Evolutionary conservation across 2,797 vertebrate species (phyloP).

Genomic region (Notamacropus eugenii): DNA sequence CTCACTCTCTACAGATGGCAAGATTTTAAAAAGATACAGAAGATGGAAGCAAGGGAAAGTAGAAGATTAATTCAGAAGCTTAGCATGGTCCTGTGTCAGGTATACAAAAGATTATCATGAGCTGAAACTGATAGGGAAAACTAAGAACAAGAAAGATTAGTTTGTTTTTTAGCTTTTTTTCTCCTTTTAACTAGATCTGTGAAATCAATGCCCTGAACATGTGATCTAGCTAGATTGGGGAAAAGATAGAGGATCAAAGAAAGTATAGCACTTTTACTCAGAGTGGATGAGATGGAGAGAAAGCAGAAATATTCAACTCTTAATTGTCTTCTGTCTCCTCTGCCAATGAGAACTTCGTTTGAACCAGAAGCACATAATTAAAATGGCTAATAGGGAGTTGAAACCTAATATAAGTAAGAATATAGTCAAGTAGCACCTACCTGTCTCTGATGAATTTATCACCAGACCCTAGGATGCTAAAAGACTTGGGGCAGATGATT

Average conservation of each 20-base stretch:
- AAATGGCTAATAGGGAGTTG: background rate
- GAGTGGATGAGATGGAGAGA: background rate
- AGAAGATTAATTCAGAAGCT: background rate
- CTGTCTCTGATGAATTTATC: background rate
- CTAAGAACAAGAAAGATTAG: too few relatives aligned
- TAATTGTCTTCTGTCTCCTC: background rate
- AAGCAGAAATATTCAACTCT: background rate
- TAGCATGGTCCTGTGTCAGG: background rate
- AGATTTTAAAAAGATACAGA: background rate
- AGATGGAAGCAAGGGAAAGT: background rate
- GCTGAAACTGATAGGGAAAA: background rate
- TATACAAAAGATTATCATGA: background rate
- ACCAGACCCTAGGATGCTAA: background rate
- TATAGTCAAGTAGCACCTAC: background rate
- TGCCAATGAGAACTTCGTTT: background rate
- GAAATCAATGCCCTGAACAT: background rate
- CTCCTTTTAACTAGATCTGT: too few relatives aligned
- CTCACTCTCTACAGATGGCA: background rate
- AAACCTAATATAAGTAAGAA: background rate
- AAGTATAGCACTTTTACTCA: background rate
- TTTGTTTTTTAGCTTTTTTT: too few relatives aligned
- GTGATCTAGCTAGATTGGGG: background rate
- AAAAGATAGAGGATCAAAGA: background rate
- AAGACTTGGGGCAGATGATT: background rate
- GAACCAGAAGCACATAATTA: background rate